A percentile compares a stretch with the other conserved stretches of the same genome.
Conservation (phyloP, 1,140 invertebrate genomes). For the Araneus ventricosus region DNA sequence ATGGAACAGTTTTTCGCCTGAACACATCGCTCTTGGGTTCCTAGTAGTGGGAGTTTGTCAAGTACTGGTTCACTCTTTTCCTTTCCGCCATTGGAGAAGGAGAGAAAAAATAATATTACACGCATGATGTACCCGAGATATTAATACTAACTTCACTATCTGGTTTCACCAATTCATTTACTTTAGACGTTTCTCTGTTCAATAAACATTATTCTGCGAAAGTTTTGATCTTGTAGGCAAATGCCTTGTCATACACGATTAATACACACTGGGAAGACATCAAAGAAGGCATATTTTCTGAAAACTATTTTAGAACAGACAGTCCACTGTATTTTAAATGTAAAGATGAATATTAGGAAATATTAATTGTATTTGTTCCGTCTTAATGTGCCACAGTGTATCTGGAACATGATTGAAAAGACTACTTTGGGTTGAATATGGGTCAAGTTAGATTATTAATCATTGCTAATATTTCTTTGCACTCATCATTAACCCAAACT, state of each 20-base stretch:
- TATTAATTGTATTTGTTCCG: too few relatives aligned
- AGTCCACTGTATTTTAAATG: too few relatives aligned
- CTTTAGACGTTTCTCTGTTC: not conserved
- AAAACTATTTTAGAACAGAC: too few relatives aligned
- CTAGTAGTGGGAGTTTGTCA: not conserved
- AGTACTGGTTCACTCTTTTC: constrained; percentile 7
- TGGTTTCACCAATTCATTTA: not conserved
- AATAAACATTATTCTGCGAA: not conserved
- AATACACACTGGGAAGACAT: not conserved
- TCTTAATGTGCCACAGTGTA: too few relatives aligned
- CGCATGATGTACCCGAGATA: constrained; percentile 18
- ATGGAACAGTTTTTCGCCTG: constrained; percentile 7
- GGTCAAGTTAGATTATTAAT: too few relatives aligned
- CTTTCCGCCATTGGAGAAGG: not conserved
- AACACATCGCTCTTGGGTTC: not conserved
- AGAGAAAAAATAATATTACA: not conserved
- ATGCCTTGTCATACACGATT: not conserved
- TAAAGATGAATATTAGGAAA: too few relatives aligned
- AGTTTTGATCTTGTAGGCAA: not conserved
- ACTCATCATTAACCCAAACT: too few relatives aligned
- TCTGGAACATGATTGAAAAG: too few relatives aligned
- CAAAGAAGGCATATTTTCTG: too few relatives aligned
- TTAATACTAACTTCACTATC: constrained; percentile 25
- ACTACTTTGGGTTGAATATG: too few relatives aligned
- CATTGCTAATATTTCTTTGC: too few relatives aligned